Percentiles rank a stretch among this genome's conserved stretches.
These are phyloP conservation scores for Mythimna pallens DNA, from an alignment of 2,888 invertebrate species.

Conservation along the genomic window DNA sequence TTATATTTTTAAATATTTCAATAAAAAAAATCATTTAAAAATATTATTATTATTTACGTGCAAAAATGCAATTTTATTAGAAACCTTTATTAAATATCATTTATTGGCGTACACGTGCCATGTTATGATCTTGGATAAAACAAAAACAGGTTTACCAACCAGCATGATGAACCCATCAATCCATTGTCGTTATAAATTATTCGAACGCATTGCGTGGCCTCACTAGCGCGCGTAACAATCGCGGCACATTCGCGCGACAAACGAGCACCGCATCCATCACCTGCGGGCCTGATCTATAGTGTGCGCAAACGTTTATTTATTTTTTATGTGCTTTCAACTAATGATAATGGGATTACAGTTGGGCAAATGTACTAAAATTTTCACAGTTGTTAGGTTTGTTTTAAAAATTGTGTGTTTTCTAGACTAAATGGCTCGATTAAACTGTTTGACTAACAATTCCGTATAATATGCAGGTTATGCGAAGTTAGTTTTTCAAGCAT, in stretches of 20 bases:
- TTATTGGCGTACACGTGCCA: too few species aligned
- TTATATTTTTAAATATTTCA: too few species aligned
- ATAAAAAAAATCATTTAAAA: too few species aligned
- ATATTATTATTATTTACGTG: too few species aligned
- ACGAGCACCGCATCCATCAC: conserved; percentile 40
- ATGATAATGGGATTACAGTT: conserved; percentile 24
- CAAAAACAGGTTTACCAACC: conserved; percentile 1
- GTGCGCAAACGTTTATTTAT: conserved; percentile 38
- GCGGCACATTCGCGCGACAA: conserved; percentile 26
- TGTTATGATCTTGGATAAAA: neutral
- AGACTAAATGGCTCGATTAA: neutral
- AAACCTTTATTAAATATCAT: too few species aligned
- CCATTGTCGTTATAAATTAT: conserved; percentile 38
- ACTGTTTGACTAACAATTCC: neutral
- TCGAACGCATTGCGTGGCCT: conserved; percentile 30
- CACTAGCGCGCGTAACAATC: conserved; percentile 28
- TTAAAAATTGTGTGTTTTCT: neutral
- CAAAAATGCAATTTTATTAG: too few species aligned
- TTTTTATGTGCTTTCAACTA: conserved; percentile 20
- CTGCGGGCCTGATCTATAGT: conserved; percentile 31
- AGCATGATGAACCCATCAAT: conserved; percentile 13
- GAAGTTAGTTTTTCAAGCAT: neutral
- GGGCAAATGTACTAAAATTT: neutral
- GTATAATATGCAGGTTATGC: too few species aligned
- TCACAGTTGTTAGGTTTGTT: neutral